Conservation (phyloP, 2,797 vertebrate species). For the Heterohyrax brucei region DNA sequence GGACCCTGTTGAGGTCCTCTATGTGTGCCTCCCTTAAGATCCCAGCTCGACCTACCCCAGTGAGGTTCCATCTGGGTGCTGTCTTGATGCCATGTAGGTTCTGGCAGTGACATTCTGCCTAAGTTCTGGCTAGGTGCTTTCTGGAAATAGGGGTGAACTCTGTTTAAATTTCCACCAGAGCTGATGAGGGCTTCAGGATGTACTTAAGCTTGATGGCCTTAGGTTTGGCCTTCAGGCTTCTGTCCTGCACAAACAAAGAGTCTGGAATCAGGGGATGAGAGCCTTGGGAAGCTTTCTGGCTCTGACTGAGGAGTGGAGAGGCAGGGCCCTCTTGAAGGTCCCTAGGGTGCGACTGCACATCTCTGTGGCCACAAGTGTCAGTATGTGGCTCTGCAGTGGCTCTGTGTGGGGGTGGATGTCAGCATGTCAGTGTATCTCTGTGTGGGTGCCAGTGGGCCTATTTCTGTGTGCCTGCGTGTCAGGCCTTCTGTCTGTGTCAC, state of each 20-base stretch:
- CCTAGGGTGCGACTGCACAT: background rate
- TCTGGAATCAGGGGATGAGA: background rate
- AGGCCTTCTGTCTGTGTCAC: constrained; percentile 72
- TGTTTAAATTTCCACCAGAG: constrained; percentile 22
- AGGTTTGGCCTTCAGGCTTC: constrained; percentile 43
- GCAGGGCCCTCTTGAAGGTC: background rate
- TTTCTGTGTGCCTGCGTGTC: constrained; percentile 76
- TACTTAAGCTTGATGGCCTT: constrained; percentile 43
- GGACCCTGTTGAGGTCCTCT: background rate
- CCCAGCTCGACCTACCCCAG: background rate
- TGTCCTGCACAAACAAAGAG: constrained; percentile 27
- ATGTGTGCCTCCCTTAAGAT: background rate
- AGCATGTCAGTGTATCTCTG: background rate
- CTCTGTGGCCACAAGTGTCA: background rate
- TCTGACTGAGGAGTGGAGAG: background rate
- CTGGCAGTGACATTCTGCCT: background rate
- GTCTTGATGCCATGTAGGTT: background rate
- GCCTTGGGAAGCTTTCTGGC: background rate
- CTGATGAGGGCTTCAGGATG: constrained; percentile 8
- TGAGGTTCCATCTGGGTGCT: background rate
- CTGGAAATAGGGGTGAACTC: constrained; percentile 30
- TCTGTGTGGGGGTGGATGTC: background rate
- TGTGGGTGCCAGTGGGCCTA: constrained; percentile 73
- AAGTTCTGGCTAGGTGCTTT: constrained; percentile 4
- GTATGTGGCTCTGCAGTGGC: background rate